These are phyloP conservation scores for Erithacus rubecula DNA, from an alignment of 2,797 vertebrate genomes.

Conservation along the genomic window DNA sequence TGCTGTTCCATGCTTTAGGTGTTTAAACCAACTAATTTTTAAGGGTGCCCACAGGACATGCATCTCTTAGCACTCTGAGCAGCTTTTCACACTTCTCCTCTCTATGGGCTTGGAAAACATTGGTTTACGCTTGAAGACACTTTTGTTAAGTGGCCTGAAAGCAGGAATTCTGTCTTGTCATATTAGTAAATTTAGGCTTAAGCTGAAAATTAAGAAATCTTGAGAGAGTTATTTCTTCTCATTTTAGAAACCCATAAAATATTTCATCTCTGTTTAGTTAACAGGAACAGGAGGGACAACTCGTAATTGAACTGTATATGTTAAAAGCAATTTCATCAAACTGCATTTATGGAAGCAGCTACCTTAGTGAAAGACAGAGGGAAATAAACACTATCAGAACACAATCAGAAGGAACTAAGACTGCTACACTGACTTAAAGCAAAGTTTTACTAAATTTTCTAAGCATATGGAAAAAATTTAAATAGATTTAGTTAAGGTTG, in stretches of 20 bases:
- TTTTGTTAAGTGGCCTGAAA: slow-evolving; percentile 71
- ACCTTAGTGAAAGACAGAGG: neutral
- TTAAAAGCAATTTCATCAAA: neutral
- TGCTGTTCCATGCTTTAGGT: slow-evolving; percentile 49
- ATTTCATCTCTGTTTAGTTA: neutral
- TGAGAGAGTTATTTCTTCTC: neutral
- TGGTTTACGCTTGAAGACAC: slow-evolving; percentile 52
- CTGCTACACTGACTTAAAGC: neutral
- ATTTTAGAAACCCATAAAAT: neutral
- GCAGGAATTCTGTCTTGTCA: neutral
- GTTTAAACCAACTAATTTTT: slow-evolving; percentile 47
- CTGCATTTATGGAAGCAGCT: neutral
- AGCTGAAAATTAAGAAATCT: neutral
- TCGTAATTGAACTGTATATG: neutral
- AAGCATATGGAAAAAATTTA: neutral
- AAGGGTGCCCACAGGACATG: neutral
- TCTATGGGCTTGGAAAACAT: slow-evolving; percentile 27
- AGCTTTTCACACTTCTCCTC: slow-evolving; percentile 49
- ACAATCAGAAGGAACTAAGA: neutral
- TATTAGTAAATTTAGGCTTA: slow-evolving; percentile 33
- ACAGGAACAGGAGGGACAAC: neutral
- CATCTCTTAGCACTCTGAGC: slow-evolving; percentile 60
- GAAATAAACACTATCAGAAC: neutral
- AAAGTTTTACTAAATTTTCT: neutral
- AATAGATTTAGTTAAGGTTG: neutral